Evolutionary conservation across 53 echinoderm and acorn worm species (phyloP), one percentile per base, ranked within the genome.

Genomic region (Pentamera pediparva): DNA sequence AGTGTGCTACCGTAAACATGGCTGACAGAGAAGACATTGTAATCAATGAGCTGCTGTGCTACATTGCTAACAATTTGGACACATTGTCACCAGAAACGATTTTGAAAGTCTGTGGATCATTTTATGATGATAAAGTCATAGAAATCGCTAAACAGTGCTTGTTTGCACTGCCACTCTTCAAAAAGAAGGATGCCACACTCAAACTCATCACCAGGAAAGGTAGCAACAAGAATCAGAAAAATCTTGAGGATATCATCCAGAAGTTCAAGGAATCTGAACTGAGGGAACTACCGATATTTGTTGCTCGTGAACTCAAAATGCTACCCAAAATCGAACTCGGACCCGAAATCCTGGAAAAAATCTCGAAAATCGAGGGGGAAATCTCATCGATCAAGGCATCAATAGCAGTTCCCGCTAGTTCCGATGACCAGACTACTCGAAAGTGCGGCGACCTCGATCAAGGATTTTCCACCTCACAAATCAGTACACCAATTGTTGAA

Each of bases 31-130:
- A 35, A 4, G 37, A 36, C 33, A n/a, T 62, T n/a, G 22, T 62
- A 12, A 62, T 35, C 20, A 62, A 35, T 62, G 62, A 62, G 37
- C 62, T 62, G 18, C 20, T 62, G 35, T 62, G 62, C 62, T 62
- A 31, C 35, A 35, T 62, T 35, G 62, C 20, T 10, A 62, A 62
- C 9, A 62, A 1, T 12, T 18, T 34, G 35, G 63, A 62, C n/a
- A 3, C 37, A 19, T 35, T 37, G 21, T n/a, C 63, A 6, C 5
- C 63, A 6, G 39, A 62, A 22, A 18, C 1, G 62, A 62, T 62
- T 34, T 5, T 62, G n/a, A 12, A 33, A 4, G 21, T 36, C 22
- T 62, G 63, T 35, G 39, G 22, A 35, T 19, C 35, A 5, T 62
- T 62, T 26, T 62, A 62, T 8, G 19, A 62, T 12, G 63, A 37